Percentiles rank a stretch among this genome's conserved stretches.
Conservation (phyloP, 2,888 invertebrate genomes). For the Caenorhabditis becei region DNA sequence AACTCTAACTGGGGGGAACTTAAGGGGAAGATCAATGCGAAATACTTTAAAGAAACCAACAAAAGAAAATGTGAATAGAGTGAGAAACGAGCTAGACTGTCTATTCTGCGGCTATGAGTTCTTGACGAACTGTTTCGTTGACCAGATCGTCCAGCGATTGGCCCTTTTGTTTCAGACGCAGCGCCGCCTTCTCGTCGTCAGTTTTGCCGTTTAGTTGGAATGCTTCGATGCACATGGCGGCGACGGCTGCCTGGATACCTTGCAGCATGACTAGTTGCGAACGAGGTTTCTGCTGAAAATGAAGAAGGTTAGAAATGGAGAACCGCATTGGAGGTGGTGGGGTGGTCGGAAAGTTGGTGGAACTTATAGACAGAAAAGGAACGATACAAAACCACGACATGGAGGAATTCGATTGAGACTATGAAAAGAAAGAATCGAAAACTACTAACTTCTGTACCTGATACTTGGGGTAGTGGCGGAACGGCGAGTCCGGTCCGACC, state of each 20-base stretch:
- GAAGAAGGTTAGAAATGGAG: neutral
- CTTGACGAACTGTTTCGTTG: slow-evolving; percentile 55
- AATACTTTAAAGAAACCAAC: neutral
- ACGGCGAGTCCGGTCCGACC: slow-evolving; percentile 72
- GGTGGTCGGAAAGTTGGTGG: neutral
- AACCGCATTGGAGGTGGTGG: neutral
- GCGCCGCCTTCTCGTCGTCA: slow-evolving; percentile 45
- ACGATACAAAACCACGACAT: neutral
- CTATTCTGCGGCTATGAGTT: slow-evolving; percentile 59
- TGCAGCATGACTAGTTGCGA: slow-evolving; percentile 60
- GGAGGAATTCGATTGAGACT: slow-evolving; percentile 26
- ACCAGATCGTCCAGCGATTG: slow-evolving; percentile 53
- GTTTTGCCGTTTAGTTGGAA: slow-evolving; percentile 45
- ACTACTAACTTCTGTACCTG: slow-evolving; percentile 69
- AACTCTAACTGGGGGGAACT: neutral
- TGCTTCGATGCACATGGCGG: slow-evolving; percentile 57
- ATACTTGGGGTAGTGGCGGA: slow-evolving; percentile 74
- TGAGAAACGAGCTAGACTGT: slow-evolving; percentile 13
- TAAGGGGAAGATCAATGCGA: neutral
- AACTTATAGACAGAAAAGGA: slow-evolving; percentile 37
- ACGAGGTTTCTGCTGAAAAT: slow-evolving; percentile 60
- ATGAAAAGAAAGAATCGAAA: slow-evolving; percentile 49
- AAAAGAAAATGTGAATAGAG: slow-evolving; percentile 27
- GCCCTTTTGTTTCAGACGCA: slow-evolving; percentile 38
- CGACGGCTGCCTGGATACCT: slow-evolving; percentile 62